Base-by-base conservation (phyloP, 2,797 vertebrate species). In the Microcaecilia unicolor region DNA sequence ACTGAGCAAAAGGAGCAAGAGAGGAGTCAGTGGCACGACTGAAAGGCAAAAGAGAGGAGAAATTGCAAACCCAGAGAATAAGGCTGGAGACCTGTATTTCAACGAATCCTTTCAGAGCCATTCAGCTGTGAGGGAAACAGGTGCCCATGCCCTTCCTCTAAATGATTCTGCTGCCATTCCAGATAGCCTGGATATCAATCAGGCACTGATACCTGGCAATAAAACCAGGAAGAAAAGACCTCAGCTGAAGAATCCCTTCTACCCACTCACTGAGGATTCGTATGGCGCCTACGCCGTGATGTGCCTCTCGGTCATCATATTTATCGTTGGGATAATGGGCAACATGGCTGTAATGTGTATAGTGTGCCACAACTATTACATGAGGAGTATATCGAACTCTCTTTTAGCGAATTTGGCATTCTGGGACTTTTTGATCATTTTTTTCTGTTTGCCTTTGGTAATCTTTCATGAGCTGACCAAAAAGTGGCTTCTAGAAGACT, bases 321-420 rank as follows among this genome's bases (percentile, higher is more conserved):
- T 98, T 58, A 76, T 70, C 9, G 85, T 83, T 23, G 95, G 94
- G 3, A 84, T 97, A 49, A 71, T 91, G 22, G 92, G 90, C 28
- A 98, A 98, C 70, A 78, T 98, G 67, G 87, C 93, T 5, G 80
- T 98, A 55, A 95, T 98, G 93, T 98, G 95, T 65, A 88, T 97
- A 39, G 95, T 98, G 50, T 97, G 92, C 26, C 91, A 98, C 65
- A 97, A 96, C 73, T 95, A 94, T 76, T 94, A 95, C 65, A 93
- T 97, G 93, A 78, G 93, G 71, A 98, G 92, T 72, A 91, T 98
- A 70, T 98, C 94, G 45, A 95, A 97, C 70, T 95, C 94, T 3
- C 83, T 98, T 41, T 68, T 98, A 59, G 95, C 95, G 67, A 98
- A 92, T 62, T 69, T 98, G 31, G 95, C 95, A 24, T 87, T 98